These are phyloP conservation scores for Felis catus DNA, from an alignment of 2,113 vertebrate genomes.

Conservation along the genomic window DNA sequence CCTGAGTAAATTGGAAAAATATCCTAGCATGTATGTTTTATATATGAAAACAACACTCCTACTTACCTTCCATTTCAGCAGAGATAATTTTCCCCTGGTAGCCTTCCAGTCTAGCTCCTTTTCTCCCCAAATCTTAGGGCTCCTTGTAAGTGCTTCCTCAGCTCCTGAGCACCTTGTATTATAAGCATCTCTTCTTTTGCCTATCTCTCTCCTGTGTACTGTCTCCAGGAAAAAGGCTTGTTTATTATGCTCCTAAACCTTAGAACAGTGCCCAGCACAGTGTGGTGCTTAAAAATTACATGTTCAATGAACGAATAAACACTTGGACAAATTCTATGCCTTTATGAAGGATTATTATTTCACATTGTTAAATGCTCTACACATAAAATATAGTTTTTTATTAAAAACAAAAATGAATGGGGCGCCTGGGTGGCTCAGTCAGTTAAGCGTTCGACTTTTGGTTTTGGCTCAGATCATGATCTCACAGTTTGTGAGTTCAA, in stretches of 20 bases:
- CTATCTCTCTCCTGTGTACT: not conserved
- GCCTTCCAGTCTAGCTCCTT: not conserved
- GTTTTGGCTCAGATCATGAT: no score
- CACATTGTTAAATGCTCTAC: not conserved
- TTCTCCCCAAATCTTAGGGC: not conserved
- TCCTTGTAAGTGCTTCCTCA: not conserved
- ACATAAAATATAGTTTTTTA: not conserved
- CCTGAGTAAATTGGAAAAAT: not conserved
- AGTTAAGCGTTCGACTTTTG: no score
- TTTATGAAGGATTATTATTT: not conserved
- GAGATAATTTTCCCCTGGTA: not conserved
- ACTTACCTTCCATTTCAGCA: not conserved
- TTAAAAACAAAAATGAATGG: not conserved
- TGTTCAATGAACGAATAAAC: not conserved
- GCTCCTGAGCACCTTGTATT: not conserved
- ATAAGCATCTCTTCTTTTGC: not conserved
- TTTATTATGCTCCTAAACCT: not conserved
- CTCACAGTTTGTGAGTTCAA: no score
- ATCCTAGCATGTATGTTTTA: not conserved
- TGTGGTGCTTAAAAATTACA: not conserved
- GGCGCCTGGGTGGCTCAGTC: no score
- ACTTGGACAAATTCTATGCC: not conserved
- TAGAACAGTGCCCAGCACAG: not conserved
- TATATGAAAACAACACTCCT: not conserved
- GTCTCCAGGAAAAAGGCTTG: not conserved